Conservation (phyloP, 1,140 invertebrate species). For the Muscidifurax raptorellus region DNA sequence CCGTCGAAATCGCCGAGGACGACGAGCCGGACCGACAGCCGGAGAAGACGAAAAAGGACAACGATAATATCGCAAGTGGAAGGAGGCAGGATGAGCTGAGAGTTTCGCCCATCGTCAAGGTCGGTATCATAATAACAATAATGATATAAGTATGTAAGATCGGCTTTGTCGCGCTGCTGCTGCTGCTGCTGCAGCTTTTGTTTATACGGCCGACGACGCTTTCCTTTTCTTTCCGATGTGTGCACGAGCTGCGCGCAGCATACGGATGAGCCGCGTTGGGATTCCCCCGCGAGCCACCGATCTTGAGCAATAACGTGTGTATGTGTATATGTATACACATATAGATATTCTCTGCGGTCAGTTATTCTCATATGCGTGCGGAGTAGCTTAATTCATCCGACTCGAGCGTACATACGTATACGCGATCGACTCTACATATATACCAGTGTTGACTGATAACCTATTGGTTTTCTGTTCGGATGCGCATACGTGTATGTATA, state of each 20-base stretch:
- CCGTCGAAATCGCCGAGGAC: constrained; percentile 62
- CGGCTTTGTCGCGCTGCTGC: background rate
- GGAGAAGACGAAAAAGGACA: constrained; percentile 50
- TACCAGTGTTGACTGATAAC: too few species aligned
- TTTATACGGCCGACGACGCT: background rate
- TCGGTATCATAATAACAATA: background rate
- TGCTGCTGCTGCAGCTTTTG: background rate
- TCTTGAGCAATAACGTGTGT: too few species aligned
- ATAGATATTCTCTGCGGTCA: too few species aligned
- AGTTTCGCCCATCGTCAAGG: background rate
- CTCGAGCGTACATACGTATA: too few species aligned
- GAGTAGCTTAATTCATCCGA: too few species aligned
- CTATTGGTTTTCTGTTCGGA: too few species aligned
- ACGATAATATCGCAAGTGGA: constrained; percentile 23
- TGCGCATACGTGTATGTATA: too few species aligned
- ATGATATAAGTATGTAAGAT: too few species aligned
- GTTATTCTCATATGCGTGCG: too few species aligned
- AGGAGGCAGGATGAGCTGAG: constrained; percentile 7
- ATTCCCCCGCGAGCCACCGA: background rate
- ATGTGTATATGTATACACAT: too few species aligned
- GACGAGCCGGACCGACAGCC: constrained; percentile 45
- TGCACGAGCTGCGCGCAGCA: background rate
- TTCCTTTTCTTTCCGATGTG: background rate
- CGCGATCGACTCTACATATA: background rate
- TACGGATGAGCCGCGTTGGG: background rate